Percentiles rank a stretch among this genome's conserved stretches.
These are phyloP conservation scores for Eupeodes latifasciatus DNA, from an alignment of 2,888 invertebrate genomes.

Conservation along the genomic window DNA sequence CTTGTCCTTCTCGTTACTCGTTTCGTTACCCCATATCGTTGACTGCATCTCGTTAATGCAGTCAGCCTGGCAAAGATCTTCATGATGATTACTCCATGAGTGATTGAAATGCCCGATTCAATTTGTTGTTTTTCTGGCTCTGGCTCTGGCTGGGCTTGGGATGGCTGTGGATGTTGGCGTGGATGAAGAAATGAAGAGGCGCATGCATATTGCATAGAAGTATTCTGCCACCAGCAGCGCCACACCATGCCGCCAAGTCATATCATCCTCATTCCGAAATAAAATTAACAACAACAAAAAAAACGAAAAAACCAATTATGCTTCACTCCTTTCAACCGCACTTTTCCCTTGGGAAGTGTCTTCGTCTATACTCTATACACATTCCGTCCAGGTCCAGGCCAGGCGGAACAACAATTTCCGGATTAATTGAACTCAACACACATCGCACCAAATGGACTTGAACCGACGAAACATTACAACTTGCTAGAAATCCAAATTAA, in stretches of 20 bases:
- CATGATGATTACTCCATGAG: conserved; percentile 73
- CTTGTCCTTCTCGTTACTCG: conserved; percentile 28
- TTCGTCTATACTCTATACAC: conserved; percentile 8
- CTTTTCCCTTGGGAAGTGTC: conserved; percentile 4
- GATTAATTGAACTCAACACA: conserved; percentile 75
- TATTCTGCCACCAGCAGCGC: conserved; percentile 25
- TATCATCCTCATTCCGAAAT: conserved; percentile 34
- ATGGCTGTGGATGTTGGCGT: neutral
- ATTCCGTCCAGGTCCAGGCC: conserved; percentile 30
- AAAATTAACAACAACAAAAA: neutral
- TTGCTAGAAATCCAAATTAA: conserved; percentile 40
- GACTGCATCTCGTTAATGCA: conserved; percentile 68
- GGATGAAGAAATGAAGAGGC: neutral
- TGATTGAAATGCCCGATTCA: conserved; percentile 73
- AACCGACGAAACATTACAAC: conserved; percentile 48
- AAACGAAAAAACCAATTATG: neutral
- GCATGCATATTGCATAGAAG: conserved; percentile 20
- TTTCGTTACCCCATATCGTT: conserved; percentile 63
- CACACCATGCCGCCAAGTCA: conserved; percentile 20
- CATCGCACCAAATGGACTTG: conserved; percentile 74
- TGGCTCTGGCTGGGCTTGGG: too few species aligned
- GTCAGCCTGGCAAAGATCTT: conserved; percentile 73
- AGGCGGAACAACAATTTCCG: conserved; percentile 73
- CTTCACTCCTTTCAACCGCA: conserved; percentile 29
- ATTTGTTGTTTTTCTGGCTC: conserved; percentile 51